phyloP scores from a whole-genome alignment of 2,888 invertebrate genomes.

The Microdon myrmicae region DNA sequence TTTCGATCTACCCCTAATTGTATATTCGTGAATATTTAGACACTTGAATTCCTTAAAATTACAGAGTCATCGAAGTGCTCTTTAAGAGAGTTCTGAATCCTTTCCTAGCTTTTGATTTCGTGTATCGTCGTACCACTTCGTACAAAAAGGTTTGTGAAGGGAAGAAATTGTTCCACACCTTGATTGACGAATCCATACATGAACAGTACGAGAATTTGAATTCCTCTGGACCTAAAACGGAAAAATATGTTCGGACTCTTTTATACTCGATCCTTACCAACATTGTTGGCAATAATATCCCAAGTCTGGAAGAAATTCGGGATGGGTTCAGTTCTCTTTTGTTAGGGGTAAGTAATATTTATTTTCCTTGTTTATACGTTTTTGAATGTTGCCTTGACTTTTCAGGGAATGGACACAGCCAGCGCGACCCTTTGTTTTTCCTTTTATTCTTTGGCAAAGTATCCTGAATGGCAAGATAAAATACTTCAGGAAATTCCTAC shows the following conservation, averaged over 20 bases:
- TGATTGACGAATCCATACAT: slow-evolving; percentile 59
- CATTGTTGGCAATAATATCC: slow-evolving; percentile 68
- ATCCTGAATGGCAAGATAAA: slow-evolving; percentile 65
- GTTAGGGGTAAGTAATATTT: slow-evolving; percentile 61
- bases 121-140: slow-evolving; percentile 58
- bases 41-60: too few species aligned
- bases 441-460: slow-evolving; percentile 67
- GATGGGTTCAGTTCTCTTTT: slow-evolving; percentile 71
- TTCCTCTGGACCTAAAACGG: slow-evolving; percentile 5
- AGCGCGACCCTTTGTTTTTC: slow-evolving; percentile 68
- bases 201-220: slow-evolving; percentile 52
- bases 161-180: slow-evolving; percentile 57
- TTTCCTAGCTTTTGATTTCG: slow-evolving; percentile 57
- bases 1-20: too few species aligned
- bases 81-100: slow-evolving; percentile 65
- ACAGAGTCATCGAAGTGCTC: slow-evolving; percentile 58
- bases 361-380: neutral
- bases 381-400: neutral
- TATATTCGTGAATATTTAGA: too few species aligned
- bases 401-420: slow-evolving; percentile 69
- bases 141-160: slow-evolving; percentile 54
- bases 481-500: slow-evolving; percentile 62
- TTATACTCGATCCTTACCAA: slow-evolving; percentile 72
- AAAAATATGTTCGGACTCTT: slow-evolving; percentile 62
- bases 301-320: slow-evolving; percentile 70